Evolutionary conservation across 1,140 invertebrate species (phyloP), one percentile per base, ranked within the genome.

Genomic region (Lithobius niger): DNA sequence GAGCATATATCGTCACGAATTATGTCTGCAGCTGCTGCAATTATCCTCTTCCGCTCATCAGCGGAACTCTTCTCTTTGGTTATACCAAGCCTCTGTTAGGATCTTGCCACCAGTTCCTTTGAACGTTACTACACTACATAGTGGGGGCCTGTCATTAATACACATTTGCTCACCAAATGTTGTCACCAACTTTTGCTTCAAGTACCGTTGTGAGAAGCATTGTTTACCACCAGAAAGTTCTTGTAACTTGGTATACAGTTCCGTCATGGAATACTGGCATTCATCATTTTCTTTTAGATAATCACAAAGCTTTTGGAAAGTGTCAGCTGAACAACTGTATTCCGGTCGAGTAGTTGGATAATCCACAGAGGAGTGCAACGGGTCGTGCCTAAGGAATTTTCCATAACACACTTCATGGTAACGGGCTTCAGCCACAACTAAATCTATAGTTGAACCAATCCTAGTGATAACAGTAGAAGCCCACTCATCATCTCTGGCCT

Each of bases 1-100:
- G 63, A 58, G 62, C 57, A 51, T 56, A 69, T 69, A 60, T 69
- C 65, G 58, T 67, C 60, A 10, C 60, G 28, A 61, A 68, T 65
- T 45, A 69, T 69, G 44, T 51, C 60, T 57, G 62, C 67, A 26
- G 66, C 65, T 45, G 64, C 62, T 47, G 65, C 55, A 47, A 69
- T 56, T 19, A 64, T 36, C 19, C 61, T 36, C 61, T 58, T 53
- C 61, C 59, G 59, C 53, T 51, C 27, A 3, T 51, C 4, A 25
- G 54, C 42, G 4, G n/a, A 27, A 13, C 36, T 21, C 24, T 19
- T n/a, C 15, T 47, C 4, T 54, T 57, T 21, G 22, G 4, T n/a
- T n/a, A 19, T 56, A 56, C 55, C 57, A 58, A 40, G 21, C 10
- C 15, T 52, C 49, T 45, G 18, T 10, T 18, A 59, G 27, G 54